These are phyloP conservation scores for Echinarachnius parma DNA, from an alignment of 53 echinoderm and acorn worm species.

Conservation along the genomic window DNA sequence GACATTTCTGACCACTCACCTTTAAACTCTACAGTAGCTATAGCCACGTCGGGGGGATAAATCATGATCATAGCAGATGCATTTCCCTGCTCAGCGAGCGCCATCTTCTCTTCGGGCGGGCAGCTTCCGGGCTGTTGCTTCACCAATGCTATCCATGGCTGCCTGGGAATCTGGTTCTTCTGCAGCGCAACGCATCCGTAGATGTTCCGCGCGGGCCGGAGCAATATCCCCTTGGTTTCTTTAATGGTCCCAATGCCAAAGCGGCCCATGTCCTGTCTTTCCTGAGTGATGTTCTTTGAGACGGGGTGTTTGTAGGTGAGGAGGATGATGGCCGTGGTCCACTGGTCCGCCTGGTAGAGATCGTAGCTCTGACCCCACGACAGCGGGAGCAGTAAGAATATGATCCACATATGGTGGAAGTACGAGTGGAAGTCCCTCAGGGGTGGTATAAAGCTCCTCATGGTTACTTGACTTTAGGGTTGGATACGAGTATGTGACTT, in stretches of 20 bases:
- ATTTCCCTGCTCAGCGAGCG: slow-evolving; percentile 43
- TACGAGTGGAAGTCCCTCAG: slow-evolving; percentile 14
- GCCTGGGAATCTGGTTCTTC: slow-evolving; percentile 30
- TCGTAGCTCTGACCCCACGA: slow-evolving; percentile 37
- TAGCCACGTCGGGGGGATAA: slow-evolving; percentile 9
- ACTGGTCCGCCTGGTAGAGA: slow-evolving; percentile 30
- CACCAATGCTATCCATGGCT: slow-evolving; percentile 22
- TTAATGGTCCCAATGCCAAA: slow-evolving; percentile 27
- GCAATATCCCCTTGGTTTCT: slow-evolving; percentile 21
- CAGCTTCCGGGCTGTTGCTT: slow-evolving; percentile 28
- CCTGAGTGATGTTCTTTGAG: slow-evolving; percentile 27
- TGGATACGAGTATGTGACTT: too few species aligned
- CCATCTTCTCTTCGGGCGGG: slow-evolving; percentile 39
- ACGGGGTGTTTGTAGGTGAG: slow-evolving; percentile 30
- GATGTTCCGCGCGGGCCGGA: slow-evolving; percentile 20
- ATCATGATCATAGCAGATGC: slow-evolving; percentile 52
- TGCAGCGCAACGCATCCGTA: slow-evolving; percentile 17
- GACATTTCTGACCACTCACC: slow-evolving; percentile 5
- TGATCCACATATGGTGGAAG: slow-evolving; percentile 30
- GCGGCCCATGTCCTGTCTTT: slow-evolving; percentile 23
- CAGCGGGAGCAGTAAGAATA: slow-evolving; percentile 25
- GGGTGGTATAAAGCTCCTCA: slow-evolving; percentile 29
- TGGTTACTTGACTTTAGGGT: too few species aligned
- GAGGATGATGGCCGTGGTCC: slow-evolving; percentile 34
- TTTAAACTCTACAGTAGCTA: slow-evolving; percentile 34